Conservation (phyloP, 2,113 vertebrate genomes). For the Chloropsis cyanopogon region DNA sequence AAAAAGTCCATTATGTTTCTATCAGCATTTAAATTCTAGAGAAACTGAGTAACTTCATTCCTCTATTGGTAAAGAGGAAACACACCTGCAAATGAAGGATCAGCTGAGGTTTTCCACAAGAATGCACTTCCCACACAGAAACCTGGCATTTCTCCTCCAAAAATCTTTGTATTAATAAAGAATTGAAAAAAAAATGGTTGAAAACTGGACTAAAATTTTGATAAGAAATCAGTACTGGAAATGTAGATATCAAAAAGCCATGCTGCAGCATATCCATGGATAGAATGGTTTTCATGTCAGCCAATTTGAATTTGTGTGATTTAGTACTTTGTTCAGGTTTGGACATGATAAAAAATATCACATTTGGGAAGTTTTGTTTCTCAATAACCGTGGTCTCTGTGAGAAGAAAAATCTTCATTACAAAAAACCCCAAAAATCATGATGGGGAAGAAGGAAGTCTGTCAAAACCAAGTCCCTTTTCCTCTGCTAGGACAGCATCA, state of each 20-base stretch:
- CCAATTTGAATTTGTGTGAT: background rate
- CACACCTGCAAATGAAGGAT: background rate
- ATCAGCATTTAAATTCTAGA: background rate
- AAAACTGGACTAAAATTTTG: background rate
- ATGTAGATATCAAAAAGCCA: background rate
- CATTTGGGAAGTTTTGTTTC: background rate
- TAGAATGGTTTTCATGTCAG: background rate
- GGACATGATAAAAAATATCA: fast-evolving
- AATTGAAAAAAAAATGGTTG: background rate
- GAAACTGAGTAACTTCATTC: background rate
- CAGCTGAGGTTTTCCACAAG: background rate
- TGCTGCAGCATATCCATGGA: background rate
- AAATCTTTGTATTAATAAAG: background rate
- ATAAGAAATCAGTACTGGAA: background rate
- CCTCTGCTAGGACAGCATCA: background rate
- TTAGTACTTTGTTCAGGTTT: background rate
- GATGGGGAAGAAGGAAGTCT: fast-evolving
- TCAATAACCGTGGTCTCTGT: background rate
- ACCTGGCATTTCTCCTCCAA: background rate
- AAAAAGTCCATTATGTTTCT: background rate
- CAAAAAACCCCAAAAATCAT: fast-evolving
- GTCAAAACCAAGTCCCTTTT: background rate
- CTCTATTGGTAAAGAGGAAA: background rate
- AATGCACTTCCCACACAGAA: background rate
- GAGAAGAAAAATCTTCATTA: background rate